Evolutionary conservation across 1,140 invertebrate species (phyloP).

Genomic region (Drosophila malerkotliana): DNA sequence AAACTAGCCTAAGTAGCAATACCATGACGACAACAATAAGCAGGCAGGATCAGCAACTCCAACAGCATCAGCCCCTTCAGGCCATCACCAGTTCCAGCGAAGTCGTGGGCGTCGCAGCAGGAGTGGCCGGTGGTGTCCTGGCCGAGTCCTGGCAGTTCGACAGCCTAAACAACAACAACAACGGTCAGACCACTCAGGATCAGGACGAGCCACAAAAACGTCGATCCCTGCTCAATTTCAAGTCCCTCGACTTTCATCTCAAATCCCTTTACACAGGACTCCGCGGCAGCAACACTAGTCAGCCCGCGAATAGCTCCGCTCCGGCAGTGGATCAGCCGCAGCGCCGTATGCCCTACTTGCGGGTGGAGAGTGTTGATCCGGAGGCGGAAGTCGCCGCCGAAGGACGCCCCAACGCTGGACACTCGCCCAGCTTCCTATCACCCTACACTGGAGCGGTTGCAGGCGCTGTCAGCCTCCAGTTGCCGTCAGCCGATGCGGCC

Average conservation of each 20-base stretch:
- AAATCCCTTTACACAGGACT: slow-evolving; percentile 78
- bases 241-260: slow-evolving; percentile 80
- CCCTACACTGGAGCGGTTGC: slow-evolving; percentile 43
- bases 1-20: slow-evolving; percentile 84
- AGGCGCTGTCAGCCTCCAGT: slow-evolving; percentile 16
- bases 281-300: slow-evolving; percentile 17
- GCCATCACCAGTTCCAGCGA: slow-evolving; percentile 29
- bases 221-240: slow-evolving; percentile 78
- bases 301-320: slow-evolving; percentile 12
- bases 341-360: slow-evolving; percentile 67
- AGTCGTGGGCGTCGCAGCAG: not conserved
- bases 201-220: slow-evolving; percentile 54
- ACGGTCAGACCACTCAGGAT: slow-evolving; percentile 10
- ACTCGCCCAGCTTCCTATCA: slow-evolving; percentile 63
- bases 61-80: slow-evolving; percentile 39
- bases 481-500: slow-evolving; percentile 15
- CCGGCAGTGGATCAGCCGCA: slow-evolving; percentile 15
- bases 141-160: slow-evolving; percentile 52
- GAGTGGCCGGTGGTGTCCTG: slow-evolving; percentile 32
- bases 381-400: slow-evolving; percentile 42
- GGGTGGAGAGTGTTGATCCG: slow-evolving; percentile 75
- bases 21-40: slow-evolving; percentile 84
- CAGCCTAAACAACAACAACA: slow-evolving; percentile 68
- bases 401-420: slow-evolving; percentile 1
- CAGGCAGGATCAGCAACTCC: slow-evolving; percentile 78